A percentile compares a stretch with the other conserved stretches of the same genome.
phyloP scores from a whole-genome alignment of 2,888 invertebrate genomes.

The Dastarcus helophoroides region DNA sequence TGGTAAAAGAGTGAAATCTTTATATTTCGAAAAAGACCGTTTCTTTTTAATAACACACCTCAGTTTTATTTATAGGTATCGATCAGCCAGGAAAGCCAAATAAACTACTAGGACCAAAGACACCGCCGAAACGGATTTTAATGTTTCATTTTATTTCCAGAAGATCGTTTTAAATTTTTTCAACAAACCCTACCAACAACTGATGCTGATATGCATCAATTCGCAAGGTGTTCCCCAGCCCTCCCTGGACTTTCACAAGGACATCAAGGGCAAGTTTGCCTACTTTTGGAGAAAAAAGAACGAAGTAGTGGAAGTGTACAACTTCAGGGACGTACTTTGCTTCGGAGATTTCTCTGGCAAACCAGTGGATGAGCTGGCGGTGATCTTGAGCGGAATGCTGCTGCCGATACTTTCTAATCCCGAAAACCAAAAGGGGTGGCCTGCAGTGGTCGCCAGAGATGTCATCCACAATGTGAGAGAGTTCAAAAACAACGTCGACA shows the following conservation, averaged over 20 bases:
- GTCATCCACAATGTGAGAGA: constrained; percentile 57
- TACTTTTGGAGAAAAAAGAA: constrained; percentile 65
- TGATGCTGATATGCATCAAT: constrained; percentile 51
- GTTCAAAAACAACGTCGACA: constrained; percentile 56
- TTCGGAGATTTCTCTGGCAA: constrained; percentile 63
- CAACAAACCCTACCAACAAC: constrained; percentile 34
- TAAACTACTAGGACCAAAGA: too few species aligned
- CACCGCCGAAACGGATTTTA: background rate
- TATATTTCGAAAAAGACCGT: too few species aligned
- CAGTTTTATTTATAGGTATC: too few species aligned
- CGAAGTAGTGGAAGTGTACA: constrained; percentile 49
- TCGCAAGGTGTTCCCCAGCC: constrained; percentile 54
- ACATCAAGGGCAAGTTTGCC: constrained; percentile 51
- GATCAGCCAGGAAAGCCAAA: too few species aligned
- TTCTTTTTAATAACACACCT: too few species aligned
- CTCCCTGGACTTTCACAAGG: constrained; percentile 47
- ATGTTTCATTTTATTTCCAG: too few species aligned
- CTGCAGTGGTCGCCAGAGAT: constrained; percentile 57
- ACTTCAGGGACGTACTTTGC: constrained; percentile 43
- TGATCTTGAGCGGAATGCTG: constrained; percentile 60
- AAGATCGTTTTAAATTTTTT: constrained; percentile 44
- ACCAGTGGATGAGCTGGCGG: constrained; percentile 56
- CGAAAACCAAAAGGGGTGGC: constrained; percentile 62
- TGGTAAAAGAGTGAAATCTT: too few species aligned
- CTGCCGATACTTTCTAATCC: constrained; percentile 61